These are phyloP conservation scores for Coenobita brevimanus DNA, from an alignment of 1,140 invertebrate species.

Conservation along the genomic window DNA sequence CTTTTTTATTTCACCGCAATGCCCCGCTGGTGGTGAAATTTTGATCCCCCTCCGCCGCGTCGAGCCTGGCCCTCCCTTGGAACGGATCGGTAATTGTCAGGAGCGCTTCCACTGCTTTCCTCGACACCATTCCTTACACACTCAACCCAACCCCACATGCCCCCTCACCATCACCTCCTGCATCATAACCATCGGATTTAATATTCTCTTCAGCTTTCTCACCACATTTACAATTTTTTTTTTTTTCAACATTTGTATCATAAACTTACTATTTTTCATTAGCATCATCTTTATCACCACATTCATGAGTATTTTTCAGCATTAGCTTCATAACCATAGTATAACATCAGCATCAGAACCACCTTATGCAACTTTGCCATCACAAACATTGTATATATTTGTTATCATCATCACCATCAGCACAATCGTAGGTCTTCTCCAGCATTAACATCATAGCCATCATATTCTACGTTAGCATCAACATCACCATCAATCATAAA, in stretches of 20 bases:
- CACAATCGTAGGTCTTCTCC: not conserved
- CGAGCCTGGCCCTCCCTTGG: not conserved
- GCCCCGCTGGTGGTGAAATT: too few relatives aligned
- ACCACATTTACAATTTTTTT: not conserved
- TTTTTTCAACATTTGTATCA: not conserved
- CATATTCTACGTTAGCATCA: not conserved
- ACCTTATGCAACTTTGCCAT: not conserved
- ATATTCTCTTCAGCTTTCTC: not conserved
- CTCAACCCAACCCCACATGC: not conserved
- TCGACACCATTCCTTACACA: too few relatives aligned
- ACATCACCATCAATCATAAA: not conserved
- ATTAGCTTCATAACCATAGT: not conserved
- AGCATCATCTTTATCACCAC: not conserved
- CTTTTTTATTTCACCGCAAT: too few relatives aligned
- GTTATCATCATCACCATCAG: slow-evolving; percentile 1
- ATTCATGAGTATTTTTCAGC: not conserved
- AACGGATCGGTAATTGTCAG: too few relatives aligned
- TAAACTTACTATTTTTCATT: not conserved
- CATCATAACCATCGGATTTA: not conserved
- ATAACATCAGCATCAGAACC: not conserved
- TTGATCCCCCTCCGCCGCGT: too few relatives aligned
- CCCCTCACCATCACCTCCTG: not conserved
- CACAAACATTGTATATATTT: not conserved
- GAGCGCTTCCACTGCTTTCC: too few relatives aligned
- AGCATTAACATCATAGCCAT: slow-evolving; percentile 7